Conservation (phyloP, 1,140 invertebrate genomes). For the Bombus superbus region DNA sequence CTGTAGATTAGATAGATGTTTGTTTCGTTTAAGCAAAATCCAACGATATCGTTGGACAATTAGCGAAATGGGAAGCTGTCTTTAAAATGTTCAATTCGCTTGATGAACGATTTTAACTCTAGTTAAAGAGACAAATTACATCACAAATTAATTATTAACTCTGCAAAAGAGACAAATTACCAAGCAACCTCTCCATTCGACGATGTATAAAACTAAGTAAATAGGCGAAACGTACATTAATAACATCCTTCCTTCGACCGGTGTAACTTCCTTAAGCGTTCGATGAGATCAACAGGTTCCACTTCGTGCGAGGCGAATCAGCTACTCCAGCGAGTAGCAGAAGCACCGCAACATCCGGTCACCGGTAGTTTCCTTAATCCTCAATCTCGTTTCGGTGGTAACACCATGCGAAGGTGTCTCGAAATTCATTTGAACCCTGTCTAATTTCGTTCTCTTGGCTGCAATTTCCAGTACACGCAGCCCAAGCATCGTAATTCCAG, state of each 20-base stretch:
- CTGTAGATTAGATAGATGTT: no score
- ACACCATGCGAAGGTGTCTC: background rate
- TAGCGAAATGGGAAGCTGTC: no score
- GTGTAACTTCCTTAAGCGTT: background rate
- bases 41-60: no score
- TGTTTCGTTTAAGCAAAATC: no score
- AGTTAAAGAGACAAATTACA: background rate
- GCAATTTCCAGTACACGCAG: constrained; percentile 20
- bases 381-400: constrained; percentile 25
- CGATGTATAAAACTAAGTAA: background rate
- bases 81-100: no score
- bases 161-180: background rate
- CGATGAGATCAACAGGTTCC: constrained; percentile 46
- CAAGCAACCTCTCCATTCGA: background rate
- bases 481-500: constrained; percentile 7
- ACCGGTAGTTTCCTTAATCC: constrained; percentile 18
- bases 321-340: background rate
- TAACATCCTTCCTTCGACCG: background rate
- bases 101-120: no score
- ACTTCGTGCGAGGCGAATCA: background rate
- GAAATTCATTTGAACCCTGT: constrained; percentile 24
- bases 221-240: background rate
- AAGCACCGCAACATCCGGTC: constrained; percentile 3
- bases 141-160: no score
- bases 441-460: constrained; percentile 17